phyloP scores from a whole-genome alignment of 2,888 invertebrate species.

The Cosmia pyralina region DNA sequence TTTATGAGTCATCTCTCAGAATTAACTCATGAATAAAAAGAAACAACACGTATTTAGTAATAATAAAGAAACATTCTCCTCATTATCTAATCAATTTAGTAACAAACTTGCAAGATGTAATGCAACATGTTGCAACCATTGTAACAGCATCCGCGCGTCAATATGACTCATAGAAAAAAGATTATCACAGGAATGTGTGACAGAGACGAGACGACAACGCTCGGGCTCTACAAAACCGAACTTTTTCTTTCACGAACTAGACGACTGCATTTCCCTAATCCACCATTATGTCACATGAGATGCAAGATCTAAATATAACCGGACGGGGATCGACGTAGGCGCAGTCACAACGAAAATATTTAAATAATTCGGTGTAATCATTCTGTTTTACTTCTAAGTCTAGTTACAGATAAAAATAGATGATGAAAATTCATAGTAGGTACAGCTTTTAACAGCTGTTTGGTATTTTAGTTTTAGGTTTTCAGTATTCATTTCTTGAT shows the following conservation, averaged over 20 bases:
- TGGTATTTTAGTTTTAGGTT: conserved; percentile 19
- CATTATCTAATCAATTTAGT: conserved; percentile 13
- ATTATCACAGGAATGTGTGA: background rate
- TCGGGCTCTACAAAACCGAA: background rate
- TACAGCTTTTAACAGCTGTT: conserved; percentile 31
- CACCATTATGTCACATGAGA: conserved; percentile 74
- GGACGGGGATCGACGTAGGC: conserved; percentile 73
- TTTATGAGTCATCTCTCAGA: conserved; percentile 23
- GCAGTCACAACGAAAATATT: conserved; percentile 70
- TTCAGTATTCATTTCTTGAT: conserved; percentile 22
- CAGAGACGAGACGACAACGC: background rate
- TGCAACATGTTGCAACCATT: conserved; percentile 15
- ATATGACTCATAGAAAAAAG: background rate
- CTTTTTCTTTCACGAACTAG: background rate
- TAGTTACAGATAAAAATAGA: conserved; percentile 49
- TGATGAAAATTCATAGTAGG: conserved; percentile 19
- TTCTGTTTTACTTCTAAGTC: conserved; percentile 41
- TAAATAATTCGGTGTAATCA: conserved; percentile 59
- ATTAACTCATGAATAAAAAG: conserved; percentile 6
- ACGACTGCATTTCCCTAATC: conserved; percentile 69
- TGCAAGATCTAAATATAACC: conserved; percentile 77
- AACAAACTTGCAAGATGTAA: too few relatives aligned
- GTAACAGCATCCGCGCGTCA: background rate
- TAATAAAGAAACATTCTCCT: conserved; percentile 6
- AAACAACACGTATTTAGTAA: conserved; percentile 1